A percentile compares a stretch with the other conserved stretches of the same genome.
phyloP scores from a whole-genome alignment of 1,140 invertebrate genomes.

The Monomorium pharaonis region DNA sequence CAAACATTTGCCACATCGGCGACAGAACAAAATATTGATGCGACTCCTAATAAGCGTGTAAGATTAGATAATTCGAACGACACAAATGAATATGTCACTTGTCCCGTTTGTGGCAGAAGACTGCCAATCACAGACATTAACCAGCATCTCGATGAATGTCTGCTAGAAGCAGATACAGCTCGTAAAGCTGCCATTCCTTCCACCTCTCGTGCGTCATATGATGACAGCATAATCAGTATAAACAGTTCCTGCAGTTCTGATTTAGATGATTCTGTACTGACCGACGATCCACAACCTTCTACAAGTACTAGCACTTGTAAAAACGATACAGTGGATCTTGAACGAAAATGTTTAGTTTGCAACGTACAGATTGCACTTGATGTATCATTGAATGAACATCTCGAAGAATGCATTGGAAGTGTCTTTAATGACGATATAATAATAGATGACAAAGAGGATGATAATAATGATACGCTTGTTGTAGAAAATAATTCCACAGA shows the following conservation, averaged over 20 bases:
- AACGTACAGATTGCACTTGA: constrained; percentile 83
- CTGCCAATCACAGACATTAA: constrained; percentile 83
- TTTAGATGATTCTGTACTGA: constrained; percentile 46
- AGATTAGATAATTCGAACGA: constrained; percentile 34
- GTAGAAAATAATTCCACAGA: constrained; percentile 1
- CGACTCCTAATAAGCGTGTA: constrained; percentile 39
- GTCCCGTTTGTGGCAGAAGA: constrained; percentile 85
- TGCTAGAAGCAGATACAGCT: constrained; percentile 76
- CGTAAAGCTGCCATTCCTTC: constrained; percentile 23
- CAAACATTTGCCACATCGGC: not conserved
- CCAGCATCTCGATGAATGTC: constrained; percentile 86
- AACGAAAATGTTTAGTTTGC: constrained; percentile 87
- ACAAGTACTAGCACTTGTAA: not conserved
- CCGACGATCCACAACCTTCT: not conserved
- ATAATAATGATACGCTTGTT: constrained; percentile 22
- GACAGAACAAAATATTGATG: constrained; percentile 31
- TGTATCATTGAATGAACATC: constrained; percentile 86
- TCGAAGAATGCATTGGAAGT: constrained; percentile 87
- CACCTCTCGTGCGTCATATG: constrained; percentile 15
- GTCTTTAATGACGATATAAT: constrained; percentile 79
- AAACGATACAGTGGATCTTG: not conserved
- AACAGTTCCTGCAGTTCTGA: constrained; percentile 62
- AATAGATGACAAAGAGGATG: constrained; percentile 41
- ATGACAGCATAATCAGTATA: constrained; percentile 50
- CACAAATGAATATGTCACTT: constrained; percentile 76